Evolutionary conservation across 2,113 vertebrate species (phyloP).

Genomic region (Marmota monax): DNA sequence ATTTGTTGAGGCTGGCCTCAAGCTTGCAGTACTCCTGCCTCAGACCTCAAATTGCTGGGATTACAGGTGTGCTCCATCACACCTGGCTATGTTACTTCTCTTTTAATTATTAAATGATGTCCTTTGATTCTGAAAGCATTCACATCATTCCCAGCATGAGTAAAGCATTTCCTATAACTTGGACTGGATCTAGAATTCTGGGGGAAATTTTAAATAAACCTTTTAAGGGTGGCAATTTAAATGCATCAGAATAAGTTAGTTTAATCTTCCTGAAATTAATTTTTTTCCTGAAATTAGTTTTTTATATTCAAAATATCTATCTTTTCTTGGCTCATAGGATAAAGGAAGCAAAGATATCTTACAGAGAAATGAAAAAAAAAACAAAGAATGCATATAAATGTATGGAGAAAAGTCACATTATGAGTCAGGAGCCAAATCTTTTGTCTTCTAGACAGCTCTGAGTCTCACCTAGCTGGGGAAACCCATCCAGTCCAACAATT

Average conservation of each 20-base stretch:
- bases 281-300: conserved; percentile 64
- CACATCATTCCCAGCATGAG: conserved; percentile 10
- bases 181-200: neutral
- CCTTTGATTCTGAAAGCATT: neutral
- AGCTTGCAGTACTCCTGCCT: neutral
- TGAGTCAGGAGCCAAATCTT: conserved; percentile 63
- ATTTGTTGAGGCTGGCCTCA: neutral
- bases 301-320: conserved; percentile 43
- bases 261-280: conserved; percentile 55
- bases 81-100: neutral
- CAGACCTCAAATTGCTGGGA: neutral
- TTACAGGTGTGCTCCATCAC: neutral
- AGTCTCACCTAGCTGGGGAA: conserved; percentile 55
- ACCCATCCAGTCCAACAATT: conserved; percentile 57
- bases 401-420: conserved; percentile 59
- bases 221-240: conserved; percentile 57
- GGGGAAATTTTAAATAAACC: neutral
- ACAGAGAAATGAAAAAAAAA: conserved; percentile 31
- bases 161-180: neutral
- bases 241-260: conserved; percentile 56
- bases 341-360: conserved; percentile 27
- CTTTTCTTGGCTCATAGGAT: conserved; percentile 2
- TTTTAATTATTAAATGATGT: conserved; percentile 8
- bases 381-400: neutral
- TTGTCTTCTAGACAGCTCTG: conserved; percentile 45